Percentiles rank a stretch among this genome's conserved stretches.
phyloP scores from a whole-genome alignment of 2,797 vertebrate genomes.

The Phrynocephalus vlangalii region DNA sequence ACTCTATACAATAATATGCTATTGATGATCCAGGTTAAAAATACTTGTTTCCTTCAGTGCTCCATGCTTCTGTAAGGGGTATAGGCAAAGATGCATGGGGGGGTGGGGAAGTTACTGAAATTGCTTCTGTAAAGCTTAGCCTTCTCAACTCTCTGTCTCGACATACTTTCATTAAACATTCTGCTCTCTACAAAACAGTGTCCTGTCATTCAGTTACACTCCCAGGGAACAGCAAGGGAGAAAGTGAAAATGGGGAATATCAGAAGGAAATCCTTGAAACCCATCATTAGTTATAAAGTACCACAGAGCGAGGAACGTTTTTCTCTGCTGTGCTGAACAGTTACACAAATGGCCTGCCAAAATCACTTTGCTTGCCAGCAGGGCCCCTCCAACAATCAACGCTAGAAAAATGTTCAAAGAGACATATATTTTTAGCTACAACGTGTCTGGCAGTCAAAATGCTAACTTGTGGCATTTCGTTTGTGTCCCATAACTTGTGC shows the following conservation, averaged over 20 bases:
- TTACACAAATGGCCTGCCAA: slow-evolving; percentile 1
- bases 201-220: neutral
- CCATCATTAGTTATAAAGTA: neutral
- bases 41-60: neutral
- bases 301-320: neutral
- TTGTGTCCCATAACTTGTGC: neutral
- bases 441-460: neutral
- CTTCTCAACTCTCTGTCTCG: slow-evolving; percentile 13
- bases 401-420: neutral
- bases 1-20: neutral
- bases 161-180: slow-evolving; percentile 12
- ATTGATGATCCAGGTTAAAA: neutral
- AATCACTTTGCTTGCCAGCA: slow-evolving; percentile 14
- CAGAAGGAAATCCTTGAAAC: slow-evolving; percentile 4
- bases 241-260: neutral
- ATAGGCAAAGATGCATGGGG: neutral
- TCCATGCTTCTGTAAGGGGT: neutral
- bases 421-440: neutral
- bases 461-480: neutral
- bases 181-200: slow-evolving; percentile 19
- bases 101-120: slow-evolving; percentile 10
- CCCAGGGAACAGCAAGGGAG: neutral
- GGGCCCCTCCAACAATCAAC: neutral
- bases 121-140: slow-evolving; percentile 15
- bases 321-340: slow-evolving; percentile 13